Base-by-base conservation (phyloP, 2,888 invertebrate species). In the Apamea sordens region DNA sequence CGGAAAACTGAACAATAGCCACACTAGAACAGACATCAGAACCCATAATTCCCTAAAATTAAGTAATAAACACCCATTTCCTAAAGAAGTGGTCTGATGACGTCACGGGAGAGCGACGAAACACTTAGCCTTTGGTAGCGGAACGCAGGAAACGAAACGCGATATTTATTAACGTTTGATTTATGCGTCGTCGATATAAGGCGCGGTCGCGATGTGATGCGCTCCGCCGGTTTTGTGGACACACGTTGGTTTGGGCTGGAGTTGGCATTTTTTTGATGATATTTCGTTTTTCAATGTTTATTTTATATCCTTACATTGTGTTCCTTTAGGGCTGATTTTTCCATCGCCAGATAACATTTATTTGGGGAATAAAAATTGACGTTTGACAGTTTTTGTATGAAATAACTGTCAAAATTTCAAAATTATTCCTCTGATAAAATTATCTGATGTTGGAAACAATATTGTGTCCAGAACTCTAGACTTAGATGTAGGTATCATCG, bases 131-230 rank as follows among this genome's bases (percentile, higher is more conserved):
- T 28, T 64, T 53, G 73, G 86, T 77, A 89, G 84, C 91, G 89
- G 92, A 90, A 91, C 92, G 89, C 96, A 95, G 96, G 96, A 96
- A 95, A 91, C 93, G 92, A n/a, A 59, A 59, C 92, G 91, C 92
- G 93, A 94, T 95, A 95, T 96, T 95, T 96, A 96, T 96, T 96
- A 93, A 93, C 92, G 92, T 93, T 95, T 96, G 96, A 96, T 96
- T 96, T 96, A 96, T 96, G 94, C 95, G 92, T 94, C 94, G 93
- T 89, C 93, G 91, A 92, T 94, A 94, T 93, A 94, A 95, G 94
- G 93, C 90, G 93, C 94, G 95, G 96, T 95, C 92, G 95, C 95
- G 95, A 80, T 65, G 95, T 91, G 94, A 92, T 89, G 90, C 95
- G 96, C 94, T 92, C 89, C 92, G 93, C 61, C 89, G 93, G 86